Percentiles rank a stretch among this genome's conserved stretches.
Evolutionary conservation across 2,113 vertebrate genomes (phyloP).

Genomic region (Passer domesticus): DNA sequence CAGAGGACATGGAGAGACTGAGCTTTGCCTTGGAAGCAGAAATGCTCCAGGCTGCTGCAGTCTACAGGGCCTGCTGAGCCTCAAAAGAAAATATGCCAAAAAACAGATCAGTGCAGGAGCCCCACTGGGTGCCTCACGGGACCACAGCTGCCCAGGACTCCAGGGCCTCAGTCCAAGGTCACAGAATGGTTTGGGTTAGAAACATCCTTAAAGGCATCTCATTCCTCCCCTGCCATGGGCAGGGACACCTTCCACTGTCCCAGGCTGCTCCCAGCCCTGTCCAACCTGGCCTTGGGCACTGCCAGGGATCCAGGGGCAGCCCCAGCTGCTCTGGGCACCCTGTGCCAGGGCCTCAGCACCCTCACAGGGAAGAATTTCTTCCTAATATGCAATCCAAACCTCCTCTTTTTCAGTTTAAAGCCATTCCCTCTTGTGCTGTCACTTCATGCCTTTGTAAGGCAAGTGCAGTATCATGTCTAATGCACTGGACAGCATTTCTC

Average conservation of each 20-base stretch:
- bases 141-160: background rate
- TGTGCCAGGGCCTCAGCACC: rapidly evolving
- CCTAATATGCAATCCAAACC: background rate
- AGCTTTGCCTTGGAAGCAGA: background rate
- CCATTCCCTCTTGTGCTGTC: background rate
- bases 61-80: background rate
- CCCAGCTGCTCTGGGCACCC: background rate
- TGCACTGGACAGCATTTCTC: background rate
- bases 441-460: background rate
- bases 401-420: background rate
- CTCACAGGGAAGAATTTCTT: background rate
- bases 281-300: background rate
- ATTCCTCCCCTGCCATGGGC: background rate
- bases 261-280: rapidly evolving
- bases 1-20: background rate
- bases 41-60: background rate
- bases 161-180: background rate
- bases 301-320: background rate
- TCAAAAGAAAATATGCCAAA: background rate
- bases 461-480: background rate
- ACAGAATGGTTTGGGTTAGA: background rate
- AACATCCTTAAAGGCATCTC: background rate
- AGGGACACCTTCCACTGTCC: background rate
- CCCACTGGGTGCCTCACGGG: rapidly evolving
- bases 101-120: background rate